phyloP scores from a whole-genome alignment of 2,888 invertebrate genomes.

The Lasioglossum morio region DNA sequence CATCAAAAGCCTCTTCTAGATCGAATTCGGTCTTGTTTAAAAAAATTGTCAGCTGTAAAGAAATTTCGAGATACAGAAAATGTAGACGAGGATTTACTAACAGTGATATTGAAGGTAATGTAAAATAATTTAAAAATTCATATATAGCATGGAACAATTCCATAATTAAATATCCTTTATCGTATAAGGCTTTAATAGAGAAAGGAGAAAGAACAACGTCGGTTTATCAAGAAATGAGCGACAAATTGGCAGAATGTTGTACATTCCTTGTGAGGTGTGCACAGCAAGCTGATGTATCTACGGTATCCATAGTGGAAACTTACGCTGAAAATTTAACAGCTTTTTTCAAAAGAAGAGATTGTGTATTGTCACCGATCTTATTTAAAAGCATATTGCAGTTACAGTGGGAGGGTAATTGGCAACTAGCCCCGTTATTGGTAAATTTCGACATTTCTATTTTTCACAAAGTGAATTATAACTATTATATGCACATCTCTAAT shows the following conservation, averaged over 20 bases:
- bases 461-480: not conserved
- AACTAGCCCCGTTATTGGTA: conserved; percentile 86
- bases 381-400: conserved; percentile 88
- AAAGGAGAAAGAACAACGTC: conserved; percentile 88
- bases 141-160: not conserved
- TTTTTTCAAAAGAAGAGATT: conserved; percentile 88
- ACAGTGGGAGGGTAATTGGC: conserved; percentile 88
- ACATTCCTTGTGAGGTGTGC: conserved; percentile 88
- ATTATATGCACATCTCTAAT: conserved; percentile 4
- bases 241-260: conserved; percentile 88
- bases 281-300: conserved; percentile 83
- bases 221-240: conserved; percentile 88
- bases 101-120: conserved; percentile 84
- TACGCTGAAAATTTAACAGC: conserved; percentile 86
- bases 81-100: conserved; percentile 86
- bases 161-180: conserved; percentile 16
- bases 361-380: conserved; percentile 88
- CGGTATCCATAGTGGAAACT: conserved; percentile 85
- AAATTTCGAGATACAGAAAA: conserved; percentile 87
- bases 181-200: conserved; percentile 86
- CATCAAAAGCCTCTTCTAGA: conserved; percentile 89
- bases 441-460: conserved; percentile 34
- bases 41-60: conserved; percentile 87
- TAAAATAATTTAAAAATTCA: conserved; percentile 9
- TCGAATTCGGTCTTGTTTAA: conserved; percentile 88